phyloP scores from a whole-genome alignment of 2,888 invertebrate species.

The Zaprionus lineosus region DNA sequence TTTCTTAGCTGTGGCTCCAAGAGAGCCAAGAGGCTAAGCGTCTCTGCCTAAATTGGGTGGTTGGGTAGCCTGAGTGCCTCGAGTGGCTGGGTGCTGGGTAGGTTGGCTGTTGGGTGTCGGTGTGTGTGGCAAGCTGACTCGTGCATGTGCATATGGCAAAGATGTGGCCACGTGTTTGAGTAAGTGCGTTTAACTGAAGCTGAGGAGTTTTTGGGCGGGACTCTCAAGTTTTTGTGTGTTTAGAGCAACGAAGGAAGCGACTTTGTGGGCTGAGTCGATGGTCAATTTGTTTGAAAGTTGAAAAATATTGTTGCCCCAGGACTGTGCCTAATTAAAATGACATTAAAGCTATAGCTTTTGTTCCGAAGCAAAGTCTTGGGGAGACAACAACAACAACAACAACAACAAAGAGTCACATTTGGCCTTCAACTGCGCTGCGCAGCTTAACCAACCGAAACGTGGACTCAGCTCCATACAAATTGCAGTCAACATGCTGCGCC shows the following conservation, averaged over 20 bases:
- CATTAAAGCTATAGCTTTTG: conserved; percentile 59
- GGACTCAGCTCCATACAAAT: conserved; percentile 67
- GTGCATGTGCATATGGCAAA: conserved; percentile 57
- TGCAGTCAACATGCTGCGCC: conserved; percentile 74
- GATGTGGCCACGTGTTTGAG: conserved; percentile 22
- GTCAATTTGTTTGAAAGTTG: conserved; percentile 74
- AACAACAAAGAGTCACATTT: conserved; percentile 30
- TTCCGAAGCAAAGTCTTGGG: conserved; percentile 10
- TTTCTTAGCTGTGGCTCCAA: conserved; percentile 51
- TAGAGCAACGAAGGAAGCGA: too few relatives aligned
- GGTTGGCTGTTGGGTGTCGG: background rate
- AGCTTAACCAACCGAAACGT: conserved; percentile 68
- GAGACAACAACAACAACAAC: background rate
- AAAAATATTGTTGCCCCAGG: conserved; percentile 48
- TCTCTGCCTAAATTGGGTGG: background rate
- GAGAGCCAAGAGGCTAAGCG: background rate
- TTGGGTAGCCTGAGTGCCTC: background rate
- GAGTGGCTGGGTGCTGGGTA: background rate
- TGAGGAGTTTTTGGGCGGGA: conserved; percentile 35
- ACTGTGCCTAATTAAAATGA: conserved; percentile 68
- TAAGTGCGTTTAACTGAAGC: conserved; percentile 48
- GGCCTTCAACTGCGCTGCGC: conserved; percentile 55
- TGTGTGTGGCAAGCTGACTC: conserved; percentile 11
- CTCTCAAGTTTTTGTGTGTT: conserved; percentile 44
- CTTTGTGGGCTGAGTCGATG: conserved; percentile 58